Evolutionary conservation across 2,888 invertebrate species (phyloP).

Genomic region (Marasmarcha lunaedactyla): DNA sequence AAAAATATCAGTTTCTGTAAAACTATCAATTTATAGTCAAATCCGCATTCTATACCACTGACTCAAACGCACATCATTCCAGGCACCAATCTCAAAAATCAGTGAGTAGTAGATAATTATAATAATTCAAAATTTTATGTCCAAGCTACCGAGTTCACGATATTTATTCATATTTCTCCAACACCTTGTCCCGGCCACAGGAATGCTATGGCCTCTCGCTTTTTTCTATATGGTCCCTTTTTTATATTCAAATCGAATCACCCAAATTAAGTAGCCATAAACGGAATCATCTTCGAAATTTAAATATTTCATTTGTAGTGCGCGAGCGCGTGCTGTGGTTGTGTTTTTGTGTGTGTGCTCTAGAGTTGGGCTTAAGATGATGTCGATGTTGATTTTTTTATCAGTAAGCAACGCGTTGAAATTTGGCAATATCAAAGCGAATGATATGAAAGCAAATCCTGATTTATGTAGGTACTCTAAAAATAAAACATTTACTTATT

Average conservation of each 20-base stretch:
- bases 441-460: no score
- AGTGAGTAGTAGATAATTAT: no score
- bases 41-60: no score
- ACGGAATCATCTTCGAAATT: slow-evolving; percentile 71
- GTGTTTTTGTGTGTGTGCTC: slow-evolving; percentile 37
- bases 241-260: slow-evolving; percentile 69
- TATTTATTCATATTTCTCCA: slow-evolving; percentile 8
- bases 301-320: slow-evolving; percentile 63
- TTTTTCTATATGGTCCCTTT: slow-evolving; percentile 42
- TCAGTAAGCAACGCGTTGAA: no score
- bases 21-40: no score
- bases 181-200: slow-evolving; percentile 21
- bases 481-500: no score
- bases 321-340: slow-evolving; percentile 54
- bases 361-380: slow-evolving; percentile 27
- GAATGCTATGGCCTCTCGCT: slow-evolving; percentile 51
- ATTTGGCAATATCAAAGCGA: no score
- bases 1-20: no score
- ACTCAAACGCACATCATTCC: no score
- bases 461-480: no score
- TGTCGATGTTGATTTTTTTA: no score
- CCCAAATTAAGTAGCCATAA: slow-evolving; percentile 72
- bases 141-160: slow-evolving; percentile 9
- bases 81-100: no score
- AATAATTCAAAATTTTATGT: slow-evolving; percentile 2